These are phyloP conservation scores for Prenolepis imparis DNA, from an alignment of 2,888 invertebrate species.

Conservation along the genomic window DNA sequence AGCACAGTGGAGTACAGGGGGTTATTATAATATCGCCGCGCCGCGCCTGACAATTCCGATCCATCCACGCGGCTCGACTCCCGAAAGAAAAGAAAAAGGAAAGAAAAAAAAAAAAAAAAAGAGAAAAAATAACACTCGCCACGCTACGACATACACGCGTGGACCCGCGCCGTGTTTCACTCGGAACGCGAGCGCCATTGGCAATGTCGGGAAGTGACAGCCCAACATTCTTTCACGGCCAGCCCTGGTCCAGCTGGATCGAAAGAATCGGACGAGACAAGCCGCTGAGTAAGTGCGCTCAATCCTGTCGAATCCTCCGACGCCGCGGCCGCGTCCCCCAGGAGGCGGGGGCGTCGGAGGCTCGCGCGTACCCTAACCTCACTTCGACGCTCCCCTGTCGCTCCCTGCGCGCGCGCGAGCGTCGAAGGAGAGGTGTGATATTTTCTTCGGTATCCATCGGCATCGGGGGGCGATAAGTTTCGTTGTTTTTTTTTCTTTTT, in stretches of 20 bases:
- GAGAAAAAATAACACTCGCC: conserved; percentile 64
- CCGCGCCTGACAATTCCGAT: conserved; percentile 65
- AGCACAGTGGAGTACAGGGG: conserved; percentile 48
- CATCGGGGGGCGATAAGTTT: conserved; percentile 23
- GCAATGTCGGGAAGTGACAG: conserved; percentile 86
- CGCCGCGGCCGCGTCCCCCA: conserved; percentile 31
- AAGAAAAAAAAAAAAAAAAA: too few relatives aligned
- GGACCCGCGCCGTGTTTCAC: conserved; percentile 74
- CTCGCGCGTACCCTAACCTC: conserved; percentile 71
- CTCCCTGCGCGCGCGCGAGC: conserved; percentile 22
- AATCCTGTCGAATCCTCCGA: conserved; percentile 63
- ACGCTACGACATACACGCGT: conserved; percentile 69
- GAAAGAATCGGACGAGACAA: conserved; percentile 85
- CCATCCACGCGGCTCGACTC: conserved; percentile 73
- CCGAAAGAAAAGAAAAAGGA: conserved; percentile 29
- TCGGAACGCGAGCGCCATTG: conserved; percentile 79
- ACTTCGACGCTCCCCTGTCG: conserved; percentile 73
- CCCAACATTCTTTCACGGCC: conserved; percentile 86
- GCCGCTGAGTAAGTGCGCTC: conserved; percentile 83
- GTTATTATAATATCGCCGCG: conserved; percentile 51
- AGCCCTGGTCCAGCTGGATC: conserved; percentile 86
- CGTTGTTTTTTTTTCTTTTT: too few relatives aligned
- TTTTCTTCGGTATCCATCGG: conserved; percentile 6
- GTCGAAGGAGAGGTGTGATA: conserved; percentile 33
- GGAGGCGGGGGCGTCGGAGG: conserved; percentile 66